Evolutionary conservation across 2,888 invertebrate species (phyloP), one percentile per base, ranked within the genome.

Genomic region (Hemaris fuciformis): DNA sequence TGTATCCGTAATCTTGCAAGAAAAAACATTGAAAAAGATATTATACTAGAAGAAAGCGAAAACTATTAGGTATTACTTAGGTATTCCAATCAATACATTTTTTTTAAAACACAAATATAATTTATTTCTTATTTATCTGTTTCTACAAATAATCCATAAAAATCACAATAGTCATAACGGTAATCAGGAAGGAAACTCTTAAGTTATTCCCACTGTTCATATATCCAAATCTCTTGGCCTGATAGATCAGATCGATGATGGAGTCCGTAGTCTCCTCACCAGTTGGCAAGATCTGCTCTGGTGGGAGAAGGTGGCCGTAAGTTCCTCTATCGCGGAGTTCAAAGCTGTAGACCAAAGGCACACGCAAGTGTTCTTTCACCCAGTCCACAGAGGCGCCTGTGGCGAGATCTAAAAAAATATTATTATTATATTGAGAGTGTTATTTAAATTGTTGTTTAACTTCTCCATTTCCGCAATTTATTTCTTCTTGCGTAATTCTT

Each of bases 291-390:
- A 95, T 95, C 77, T 94, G 91, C 0, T 89, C 85, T 0, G 91
- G 73, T 0, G 95, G 95, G 1, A 96, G 85, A 0, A 94, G 59
- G 81, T 95, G 95, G 0, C 95, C 95, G 68, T 89, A 84, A 1
- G 69, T 66, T 0, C 95, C 95, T 0, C 75, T 87, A 71, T 95
- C 95, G 0, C 95, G 84, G 1, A 96, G 83, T 59, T 89, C 89
- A 8, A 85, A 88, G 64, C 84, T 84, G 72, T 84, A 88, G 0
- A 83, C 84, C 0, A 89, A 58, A 0, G 87, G 88, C 0, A 85
- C 80, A 0, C 83, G 59, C 0, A 85, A 68, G 0, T 68, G 66
- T 59, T 81, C 85, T 25, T 89, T 88, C 0, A 86, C 87, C 89
- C 89, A 89, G 25, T 89, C 89, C 0, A 83, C 65, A 23, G 84